Percentiles rank a stretch among this genome's conserved stretches.
phyloP scores from a whole-genome alignment of 2,113 vertebrate genomes.

The Apus apus region DNA sequence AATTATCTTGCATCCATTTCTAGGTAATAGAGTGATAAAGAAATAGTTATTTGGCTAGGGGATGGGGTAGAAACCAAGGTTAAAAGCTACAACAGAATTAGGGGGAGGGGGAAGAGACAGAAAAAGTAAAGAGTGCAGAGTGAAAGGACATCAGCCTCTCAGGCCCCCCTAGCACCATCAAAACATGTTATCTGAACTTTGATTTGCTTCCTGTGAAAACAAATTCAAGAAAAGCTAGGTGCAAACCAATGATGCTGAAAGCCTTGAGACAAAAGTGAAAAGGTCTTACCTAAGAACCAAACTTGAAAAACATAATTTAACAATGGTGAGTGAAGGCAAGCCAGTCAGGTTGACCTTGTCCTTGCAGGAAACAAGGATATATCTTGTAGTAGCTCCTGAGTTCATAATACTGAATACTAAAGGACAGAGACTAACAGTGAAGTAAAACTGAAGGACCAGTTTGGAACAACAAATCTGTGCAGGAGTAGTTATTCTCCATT shows the following conservation, averaged over 20 bases:
- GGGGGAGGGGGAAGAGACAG: fast-evolving
- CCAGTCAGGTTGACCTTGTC: not conserved
- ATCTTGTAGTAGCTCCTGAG: not conserved
- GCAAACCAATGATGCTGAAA: not conserved
- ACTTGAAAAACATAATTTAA: not conserved
- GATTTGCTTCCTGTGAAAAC: not conserved
- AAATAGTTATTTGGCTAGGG: not conserved
- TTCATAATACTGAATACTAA: not conserved
- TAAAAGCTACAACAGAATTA: not conserved
- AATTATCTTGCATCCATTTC: not conserved
- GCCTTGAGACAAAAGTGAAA: not conserved
- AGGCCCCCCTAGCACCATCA: not conserved
- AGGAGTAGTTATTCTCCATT: not conserved
- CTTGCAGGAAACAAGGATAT: not conserved
- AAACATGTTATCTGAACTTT: not conserved
- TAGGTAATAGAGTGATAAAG: not conserved
- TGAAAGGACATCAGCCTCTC: not conserved
- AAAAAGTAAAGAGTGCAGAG: not conserved
- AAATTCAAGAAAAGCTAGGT: not conserved
- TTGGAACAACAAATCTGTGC: not conserved
- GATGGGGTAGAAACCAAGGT: fast-evolving
- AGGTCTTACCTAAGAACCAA: not conserved
- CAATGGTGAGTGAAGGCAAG: not conserved
- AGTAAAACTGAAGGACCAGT: not conserved
- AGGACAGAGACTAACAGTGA: not conserved